Evolutionary conservation across 2,797 vertebrate species (phyloP).

Genomic region (Oreochromis mossambicus): DNA sequence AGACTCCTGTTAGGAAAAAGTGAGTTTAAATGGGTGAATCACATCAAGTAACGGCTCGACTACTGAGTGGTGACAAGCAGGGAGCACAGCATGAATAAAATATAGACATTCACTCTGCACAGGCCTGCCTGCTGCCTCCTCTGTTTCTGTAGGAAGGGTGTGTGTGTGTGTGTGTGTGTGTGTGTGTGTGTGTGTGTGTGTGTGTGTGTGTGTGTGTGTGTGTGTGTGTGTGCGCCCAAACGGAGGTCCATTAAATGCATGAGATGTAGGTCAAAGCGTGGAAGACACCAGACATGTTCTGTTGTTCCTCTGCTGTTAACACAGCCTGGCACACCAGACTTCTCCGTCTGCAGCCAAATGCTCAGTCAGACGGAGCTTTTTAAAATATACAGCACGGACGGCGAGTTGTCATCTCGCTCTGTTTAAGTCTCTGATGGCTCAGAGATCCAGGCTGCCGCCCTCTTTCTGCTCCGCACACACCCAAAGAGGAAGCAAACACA

Average conservation of each 20-base stretch:
- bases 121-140: neutral
- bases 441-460: neutral
- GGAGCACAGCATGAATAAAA: slow-evolving; percentile 61
- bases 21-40: slow-evolving; percentile 31
- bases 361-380: slow-evolving; percentile 39
- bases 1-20: neutral
- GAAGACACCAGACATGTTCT: slow-evolving; percentile 32
- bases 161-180: neutral
- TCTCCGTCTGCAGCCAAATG: slow-evolving; percentile 26
- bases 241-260: slow-evolving; percentile 3
- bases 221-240: neutral
- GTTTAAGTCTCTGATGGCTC: neutral
- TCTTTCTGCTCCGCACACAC: neutral
- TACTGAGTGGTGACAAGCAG: slow-evolving; percentile 37
- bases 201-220: neutral
- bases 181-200: neutral
- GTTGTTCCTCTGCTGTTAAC: slow-evolving; percentile 14
- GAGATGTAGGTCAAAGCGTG: slow-evolving; percentile 42
- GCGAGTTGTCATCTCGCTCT: slow-evolving; percentile 23
- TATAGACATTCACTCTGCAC: slow-evolving; percentile 22
- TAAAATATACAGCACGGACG: slow-evolving; percentile 41
- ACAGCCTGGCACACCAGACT: slow-evolving; percentile 31
- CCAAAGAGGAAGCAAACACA: neutral
- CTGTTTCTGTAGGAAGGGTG: neutral
- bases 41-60: slow-evolving; percentile 34